phyloP scores from a whole-genome alignment of 2,888 invertebrate species.

The Zonitis immaculata region DNA sequence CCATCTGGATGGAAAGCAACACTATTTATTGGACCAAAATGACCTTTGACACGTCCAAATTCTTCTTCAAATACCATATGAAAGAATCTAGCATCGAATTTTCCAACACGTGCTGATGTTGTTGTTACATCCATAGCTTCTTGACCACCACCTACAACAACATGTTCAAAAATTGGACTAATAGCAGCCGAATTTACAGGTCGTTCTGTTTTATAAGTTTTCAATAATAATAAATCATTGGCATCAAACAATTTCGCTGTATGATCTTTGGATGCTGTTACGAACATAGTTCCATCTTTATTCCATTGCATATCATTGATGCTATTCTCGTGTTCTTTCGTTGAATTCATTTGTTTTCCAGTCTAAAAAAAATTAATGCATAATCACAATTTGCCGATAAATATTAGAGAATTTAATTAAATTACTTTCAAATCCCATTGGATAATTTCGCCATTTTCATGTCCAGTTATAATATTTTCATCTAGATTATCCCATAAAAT shows the following conservation, averaged over 20 bases:
- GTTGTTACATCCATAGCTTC: conserved; percentile 99
- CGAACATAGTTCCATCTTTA: conserved; percentile 90
- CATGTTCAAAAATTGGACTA: conserved; percentile 93
- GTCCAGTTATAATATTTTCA: conserved; percentile 86
- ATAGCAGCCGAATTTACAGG: conserved; percentile 98
- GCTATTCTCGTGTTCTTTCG: conserved; percentile 76
- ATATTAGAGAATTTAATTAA: conserved; percentile 6
- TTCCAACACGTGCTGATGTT: conserved; percentile 88
- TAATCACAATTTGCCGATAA: not conserved
- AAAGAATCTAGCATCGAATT: conserved; percentile 94
- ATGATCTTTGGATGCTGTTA: conserved; percentile 95
- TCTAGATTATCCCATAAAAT: conserved; percentile 94
- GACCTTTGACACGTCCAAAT: conserved; percentile 96
- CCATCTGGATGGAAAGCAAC: conserved; percentile 98
- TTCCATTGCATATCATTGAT: conserved; percentile 97
- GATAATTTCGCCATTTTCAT: conserved; percentile 88
- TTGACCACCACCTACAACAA: conserved; percentile 97
- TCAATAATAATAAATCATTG: conserved; percentile 77
- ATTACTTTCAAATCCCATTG: conserved; percentile 87
- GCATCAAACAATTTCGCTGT: conserved; percentile 94
- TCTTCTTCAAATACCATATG: conserved; percentile 96
- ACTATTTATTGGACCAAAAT: conserved; percentile 99
- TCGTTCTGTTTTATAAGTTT: conserved; percentile 95
- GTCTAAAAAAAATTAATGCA: conserved; percentile 55
- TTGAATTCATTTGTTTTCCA: conserved; percentile 72